Conservation (phyloP, 2,797 vertebrate species). For the Varecia variegata region DNA sequence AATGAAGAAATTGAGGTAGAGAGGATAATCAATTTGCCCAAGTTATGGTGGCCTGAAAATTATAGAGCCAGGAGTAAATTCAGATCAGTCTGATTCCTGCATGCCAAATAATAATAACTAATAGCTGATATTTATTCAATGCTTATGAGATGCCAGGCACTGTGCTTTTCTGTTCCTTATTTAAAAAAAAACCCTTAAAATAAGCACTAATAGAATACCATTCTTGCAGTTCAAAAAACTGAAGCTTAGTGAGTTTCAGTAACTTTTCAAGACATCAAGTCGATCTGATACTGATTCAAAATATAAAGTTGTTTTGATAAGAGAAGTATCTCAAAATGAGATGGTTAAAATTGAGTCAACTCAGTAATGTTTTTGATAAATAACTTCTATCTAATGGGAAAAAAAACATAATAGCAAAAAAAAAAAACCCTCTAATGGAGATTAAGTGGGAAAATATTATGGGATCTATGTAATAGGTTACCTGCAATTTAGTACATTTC, state of each 20-base stretch:
- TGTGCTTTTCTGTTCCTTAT: not conserved
- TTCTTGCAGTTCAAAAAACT: not conserved
- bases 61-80: not conserved
- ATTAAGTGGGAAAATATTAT: conserved; percentile 9
- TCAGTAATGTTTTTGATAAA: not conserved
- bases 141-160: not conserved
- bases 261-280: not conserved
- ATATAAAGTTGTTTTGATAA: not conserved
- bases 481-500: not conserved
- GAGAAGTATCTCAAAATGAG: not conserved
- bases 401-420: not conserved
- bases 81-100: not conserved
- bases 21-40: not conserved
- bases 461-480: not conserved
- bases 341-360: not conserved
- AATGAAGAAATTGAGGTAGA: not conserved
- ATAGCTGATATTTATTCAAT: not conserved
- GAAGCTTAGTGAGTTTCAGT: not conserved
- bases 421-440: not conserved
- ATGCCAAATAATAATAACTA: not conserved
- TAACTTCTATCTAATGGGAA: not conserved
- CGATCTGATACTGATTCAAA: conserved; percentile 23
- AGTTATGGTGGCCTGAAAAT: not conserved
- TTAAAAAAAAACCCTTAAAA: not conserved
- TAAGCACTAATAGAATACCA: not conserved